phyloP scores from a whole-genome alignment of 2,888 invertebrate species.

The Agrochola lychnidis region DNA sequence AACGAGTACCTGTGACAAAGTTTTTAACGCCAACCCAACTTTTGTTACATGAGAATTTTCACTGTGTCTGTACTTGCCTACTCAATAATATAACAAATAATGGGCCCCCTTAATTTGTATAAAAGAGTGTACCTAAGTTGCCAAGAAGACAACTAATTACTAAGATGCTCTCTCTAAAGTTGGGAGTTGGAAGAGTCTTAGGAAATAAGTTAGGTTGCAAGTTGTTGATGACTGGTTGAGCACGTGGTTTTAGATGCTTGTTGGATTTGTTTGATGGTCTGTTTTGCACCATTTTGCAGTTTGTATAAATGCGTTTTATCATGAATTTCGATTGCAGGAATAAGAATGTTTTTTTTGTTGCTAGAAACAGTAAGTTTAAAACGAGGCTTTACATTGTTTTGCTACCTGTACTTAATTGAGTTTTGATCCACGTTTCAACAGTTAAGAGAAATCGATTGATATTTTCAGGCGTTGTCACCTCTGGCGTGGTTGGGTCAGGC shows the following conservation, averaged over 20 bases:
- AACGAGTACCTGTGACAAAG: slow-evolving; percentile 67
- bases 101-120: slow-evolving; percentile 57
- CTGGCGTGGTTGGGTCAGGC: neutral
- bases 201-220: slow-evolving; percentile 46
- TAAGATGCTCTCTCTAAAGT: slow-evolving; percentile 53
- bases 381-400: too few relatives aligned
- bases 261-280: too few relatives aligned
- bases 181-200: slow-evolving; percentile 36
- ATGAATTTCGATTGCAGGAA: too few relatives aligned
- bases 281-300: too few relatives aligned
- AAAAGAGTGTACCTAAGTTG: slow-evolving; percentile 59
- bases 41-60: slow-evolving; percentile 78
- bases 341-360: too few relatives aligned
- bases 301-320: too few relatives aligned
- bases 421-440: too few relatives aligned
- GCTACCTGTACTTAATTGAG: too few relatives aligned
- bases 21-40: slow-evolving; percentile 71
- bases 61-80: slow-evolving; percentile 54
- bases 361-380: too few relatives aligned
- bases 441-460: too few relatives aligned
- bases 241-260: slow-evolving; percentile 7
- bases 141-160: slow-evolving; percentile 50
- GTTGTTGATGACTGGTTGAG: slow-evolving; percentile 37
- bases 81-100: slow-evolving; percentile 70
- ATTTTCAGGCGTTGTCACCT: neutral